Evolutionary conservation across 2,113 vertebrate species (phyloP).

Genomic region (Phylloscopus trochiloides): DNA sequence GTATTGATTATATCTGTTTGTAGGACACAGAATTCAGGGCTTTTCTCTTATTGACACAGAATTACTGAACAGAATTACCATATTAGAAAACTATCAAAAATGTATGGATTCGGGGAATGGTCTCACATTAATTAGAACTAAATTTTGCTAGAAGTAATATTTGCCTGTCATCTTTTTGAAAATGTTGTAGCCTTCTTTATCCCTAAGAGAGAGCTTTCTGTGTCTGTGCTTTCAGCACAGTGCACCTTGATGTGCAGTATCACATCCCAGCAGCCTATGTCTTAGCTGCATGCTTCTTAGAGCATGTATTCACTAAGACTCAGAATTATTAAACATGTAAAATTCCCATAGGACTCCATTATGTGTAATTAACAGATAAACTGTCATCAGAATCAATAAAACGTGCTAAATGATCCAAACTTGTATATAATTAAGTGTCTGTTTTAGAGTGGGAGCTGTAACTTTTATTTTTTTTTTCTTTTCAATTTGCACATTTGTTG

Average conservation of each 20-base stretch:
- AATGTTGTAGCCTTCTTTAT: background rate
- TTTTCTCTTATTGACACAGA: background rate
- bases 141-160: background rate
- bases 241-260: constrained; percentile 52
- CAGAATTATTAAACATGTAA: constrained; percentile 76
- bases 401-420: constrained; percentile 81
- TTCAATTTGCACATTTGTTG: constrained; percentile 64
- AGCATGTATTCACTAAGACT: constrained; percentile 63
- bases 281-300: constrained; percentile 63
- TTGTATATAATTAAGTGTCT: constrained; percentile 81
- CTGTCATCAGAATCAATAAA: constrained; percentile 83
- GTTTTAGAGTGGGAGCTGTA: constrained; percentile 62
- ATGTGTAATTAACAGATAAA: constrained; percentile 83
- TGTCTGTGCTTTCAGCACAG: background rate
- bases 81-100: background rate
- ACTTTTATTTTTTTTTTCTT: constrained; percentile 49
- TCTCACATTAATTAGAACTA: background rate
- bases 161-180: background rate
- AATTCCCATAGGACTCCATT: constrained; percentile 77
- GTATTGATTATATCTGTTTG: background rate
- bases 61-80: background rate
- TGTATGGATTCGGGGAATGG: background rate
- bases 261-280: constrained; percentile 66
- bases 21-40: background rate
- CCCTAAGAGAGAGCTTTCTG: background rate